A percentile compares a stretch with the other conserved stretches of the same genome.
phyloP scores from a whole-genome alignment of 2,113 vertebrate genomes.

The Sciurus niger region DNA sequence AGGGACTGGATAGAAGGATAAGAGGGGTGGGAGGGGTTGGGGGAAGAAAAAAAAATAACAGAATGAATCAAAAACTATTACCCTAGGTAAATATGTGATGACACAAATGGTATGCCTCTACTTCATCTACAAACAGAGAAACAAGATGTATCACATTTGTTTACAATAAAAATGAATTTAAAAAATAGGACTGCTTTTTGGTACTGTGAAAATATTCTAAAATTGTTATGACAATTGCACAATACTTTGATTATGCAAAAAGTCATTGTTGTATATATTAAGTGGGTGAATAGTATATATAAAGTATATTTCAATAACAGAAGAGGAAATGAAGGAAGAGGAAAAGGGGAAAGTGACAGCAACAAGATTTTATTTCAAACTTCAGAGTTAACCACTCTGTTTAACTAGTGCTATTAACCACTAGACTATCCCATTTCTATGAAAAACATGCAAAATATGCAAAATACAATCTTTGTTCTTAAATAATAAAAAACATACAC shows the following conservation, averaged over 20 bases:
- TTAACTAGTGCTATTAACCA: not conserved
- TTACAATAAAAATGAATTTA: no score
- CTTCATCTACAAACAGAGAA: no score
- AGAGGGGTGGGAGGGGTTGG: no score
- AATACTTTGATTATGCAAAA: not conserved
- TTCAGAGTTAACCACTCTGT: not conserved
- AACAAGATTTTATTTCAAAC: not conserved
- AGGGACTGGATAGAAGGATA: no score
- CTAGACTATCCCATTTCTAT: not conserved
- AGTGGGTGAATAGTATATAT: not conserved
- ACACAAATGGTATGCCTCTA: no score
- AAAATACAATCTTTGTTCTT: not conserved
- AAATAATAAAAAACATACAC: not conserved
- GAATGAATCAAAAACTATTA: no score
- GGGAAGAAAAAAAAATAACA: no score
- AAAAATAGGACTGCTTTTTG: not conserved
- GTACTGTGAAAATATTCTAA: not conserved
- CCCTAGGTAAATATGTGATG: no score
- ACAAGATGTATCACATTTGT: no score
- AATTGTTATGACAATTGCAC: not conserved
- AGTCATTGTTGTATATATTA: not conserved
- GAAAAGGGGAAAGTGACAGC: not conserved
- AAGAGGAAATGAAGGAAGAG: not conserved
- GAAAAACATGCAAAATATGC: not conserved
- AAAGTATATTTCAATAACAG: not conserved